phyloP scores from a whole-genome alignment of 2,888 invertebrate species.

The Agriopis aurantiaria region DNA sequence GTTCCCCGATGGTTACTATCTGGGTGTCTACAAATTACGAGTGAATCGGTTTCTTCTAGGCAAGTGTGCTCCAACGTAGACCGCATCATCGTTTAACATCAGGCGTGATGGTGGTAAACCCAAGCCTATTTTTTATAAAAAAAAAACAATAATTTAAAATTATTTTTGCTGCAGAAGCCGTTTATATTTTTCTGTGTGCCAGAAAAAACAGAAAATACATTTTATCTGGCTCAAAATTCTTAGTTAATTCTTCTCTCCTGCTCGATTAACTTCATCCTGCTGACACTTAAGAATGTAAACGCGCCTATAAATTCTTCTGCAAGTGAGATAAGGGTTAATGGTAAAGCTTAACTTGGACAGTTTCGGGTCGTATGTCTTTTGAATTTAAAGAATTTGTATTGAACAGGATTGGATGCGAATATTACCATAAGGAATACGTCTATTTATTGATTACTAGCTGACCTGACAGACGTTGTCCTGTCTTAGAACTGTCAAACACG shows the following conservation, averaged over 20 bases:
- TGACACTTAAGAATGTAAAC: slow-evolving; percentile 26
- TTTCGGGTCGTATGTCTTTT: slow-evolving; percentile 20
- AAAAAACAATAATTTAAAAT: too few relatives aligned
- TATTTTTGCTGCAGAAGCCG: too few relatives aligned
- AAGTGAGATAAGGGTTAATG: slow-evolving; percentile 35
- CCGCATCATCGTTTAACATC: too few relatives aligned
- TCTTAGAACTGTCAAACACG: too few relatives aligned
- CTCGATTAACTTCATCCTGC: slow-evolving; percentile 27
- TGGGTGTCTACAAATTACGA: too few relatives aligned
- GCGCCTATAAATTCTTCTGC: slow-evolving; percentile 28
- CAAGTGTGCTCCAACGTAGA: too few relatives aligned
- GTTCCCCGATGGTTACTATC: too few relatives aligned
- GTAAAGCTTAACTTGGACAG: slow-evolving; percentile 25
- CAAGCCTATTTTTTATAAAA: too few relatives aligned
- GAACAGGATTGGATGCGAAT: not conserved
- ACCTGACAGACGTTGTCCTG: too few relatives aligned
- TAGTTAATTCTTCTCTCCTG: slow-evolving; percentile 15
- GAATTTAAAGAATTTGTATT: slow-evolving; percentile 11
- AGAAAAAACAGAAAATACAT: not conserved
- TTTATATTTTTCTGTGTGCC: not conserved
- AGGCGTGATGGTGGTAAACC: too few relatives aligned
- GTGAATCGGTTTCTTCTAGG: too few relatives aligned
- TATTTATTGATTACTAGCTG: not conserved
- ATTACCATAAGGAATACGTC: not conserved
- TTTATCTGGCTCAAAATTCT: not conserved